Evolutionary conservation across 2,797 vertebrate genomes (phyloP).

Genomic region (Falco concolor): DNA sequence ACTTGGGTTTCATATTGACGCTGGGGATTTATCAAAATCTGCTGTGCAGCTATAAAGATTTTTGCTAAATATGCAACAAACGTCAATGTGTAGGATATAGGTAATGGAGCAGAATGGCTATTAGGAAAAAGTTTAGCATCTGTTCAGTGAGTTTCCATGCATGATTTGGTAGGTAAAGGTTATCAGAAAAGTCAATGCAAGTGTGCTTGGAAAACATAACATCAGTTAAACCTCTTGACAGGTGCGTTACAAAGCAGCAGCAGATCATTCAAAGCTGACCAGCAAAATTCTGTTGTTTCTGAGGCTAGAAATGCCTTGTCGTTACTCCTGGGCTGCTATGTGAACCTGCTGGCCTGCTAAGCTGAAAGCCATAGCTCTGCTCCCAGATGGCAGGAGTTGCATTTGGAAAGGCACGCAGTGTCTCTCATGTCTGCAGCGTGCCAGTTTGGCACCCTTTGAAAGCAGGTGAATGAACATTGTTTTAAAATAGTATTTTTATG

Average conservation of each 20-base stretch:
- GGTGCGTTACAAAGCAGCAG: neutral
- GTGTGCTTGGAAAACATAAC: conserved; percentile 35
- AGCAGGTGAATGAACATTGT: neutral
- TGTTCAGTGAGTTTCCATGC: conserved; percentile 54
- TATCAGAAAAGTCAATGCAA: conserved; percentile 66
- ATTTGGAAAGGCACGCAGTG: neutral
- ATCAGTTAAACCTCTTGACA: conserved; percentile 6
- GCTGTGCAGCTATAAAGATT: neutral
- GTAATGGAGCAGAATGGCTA: neutral
- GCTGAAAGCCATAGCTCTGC: neutral
- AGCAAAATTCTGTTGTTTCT: conserved; percentile 18
- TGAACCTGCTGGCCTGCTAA: neutral
- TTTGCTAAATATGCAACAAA: conserved; percentile 12
- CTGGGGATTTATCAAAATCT: conserved; percentile 12
- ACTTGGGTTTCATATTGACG: neutral
- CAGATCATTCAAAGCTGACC: conserved; percentile 19
- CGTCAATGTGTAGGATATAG: neutral
- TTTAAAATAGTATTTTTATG: neutral
- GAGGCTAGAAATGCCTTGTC: neutral
- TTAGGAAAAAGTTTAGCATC: conserved; percentile 46
- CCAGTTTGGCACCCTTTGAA: neutral
- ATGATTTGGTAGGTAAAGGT: conserved; percentile 68
- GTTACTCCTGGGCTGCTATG: neutral
- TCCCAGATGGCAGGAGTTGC: neutral
- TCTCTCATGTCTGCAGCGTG: neutral